A percentile compares a stretch with the other conserved stretches of the same genome.
These are phyloP conservation scores for Brachypalpus laphriformis DNA, from an alignment of 2,888 invertebrate species.

Conservation along the genomic window DNA sequence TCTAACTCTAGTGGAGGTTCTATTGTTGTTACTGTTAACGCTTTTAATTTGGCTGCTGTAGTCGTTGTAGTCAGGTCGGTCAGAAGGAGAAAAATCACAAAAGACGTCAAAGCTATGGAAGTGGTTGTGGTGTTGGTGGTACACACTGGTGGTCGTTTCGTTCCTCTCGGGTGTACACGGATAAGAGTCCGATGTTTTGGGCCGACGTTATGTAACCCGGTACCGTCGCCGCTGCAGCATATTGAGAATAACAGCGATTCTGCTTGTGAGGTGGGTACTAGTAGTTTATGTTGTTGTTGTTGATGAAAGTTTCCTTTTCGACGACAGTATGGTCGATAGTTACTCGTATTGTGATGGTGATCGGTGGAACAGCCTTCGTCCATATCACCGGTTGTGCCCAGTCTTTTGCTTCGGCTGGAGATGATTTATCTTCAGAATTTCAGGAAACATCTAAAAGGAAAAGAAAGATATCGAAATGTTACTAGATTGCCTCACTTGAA, in stretches of 20 bases:
- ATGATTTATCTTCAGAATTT: constrained; percentile 75
- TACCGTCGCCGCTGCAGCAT: constrained; percentile 46
- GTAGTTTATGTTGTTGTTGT: not conserved
- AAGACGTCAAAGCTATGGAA: constrained; percentile 71
- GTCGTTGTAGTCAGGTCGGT: constrained; percentile 69
- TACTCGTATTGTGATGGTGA: constrained; percentile 69
- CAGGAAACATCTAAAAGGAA: constrained; percentile 75
- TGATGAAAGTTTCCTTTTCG: constrained; percentile 57
- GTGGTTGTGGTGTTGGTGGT: constrained; percentile 19
- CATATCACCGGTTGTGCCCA: constrained; percentile 76
- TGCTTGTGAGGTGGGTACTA: constrained; percentile 57
- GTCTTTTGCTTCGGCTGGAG: constrained; percentile 67
- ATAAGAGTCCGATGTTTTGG: constrained; percentile 25
- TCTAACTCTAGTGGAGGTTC: constrained; percentile 77
- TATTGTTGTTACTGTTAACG: constrained; percentile 69
- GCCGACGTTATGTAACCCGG: constrained; percentile 53
- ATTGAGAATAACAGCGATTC: constrained; percentile 48
- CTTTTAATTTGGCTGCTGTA: constrained; percentile 66
- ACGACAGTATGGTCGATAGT: constrained; percentile 69
- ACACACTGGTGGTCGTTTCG: constrained; percentile 27
- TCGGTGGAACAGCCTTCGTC: constrained; percentile 75
- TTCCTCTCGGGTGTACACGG: constrained; percentile 34
- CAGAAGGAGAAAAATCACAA: constrained; percentile 57
- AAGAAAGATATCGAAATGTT: constrained; percentile 21
- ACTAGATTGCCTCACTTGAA: not conserved